These are phyloP conservation scores for Stegodyphus dumicola DNA, from an alignment of 1,140 invertebrate species.

Conservation along the genomic window DNA sequence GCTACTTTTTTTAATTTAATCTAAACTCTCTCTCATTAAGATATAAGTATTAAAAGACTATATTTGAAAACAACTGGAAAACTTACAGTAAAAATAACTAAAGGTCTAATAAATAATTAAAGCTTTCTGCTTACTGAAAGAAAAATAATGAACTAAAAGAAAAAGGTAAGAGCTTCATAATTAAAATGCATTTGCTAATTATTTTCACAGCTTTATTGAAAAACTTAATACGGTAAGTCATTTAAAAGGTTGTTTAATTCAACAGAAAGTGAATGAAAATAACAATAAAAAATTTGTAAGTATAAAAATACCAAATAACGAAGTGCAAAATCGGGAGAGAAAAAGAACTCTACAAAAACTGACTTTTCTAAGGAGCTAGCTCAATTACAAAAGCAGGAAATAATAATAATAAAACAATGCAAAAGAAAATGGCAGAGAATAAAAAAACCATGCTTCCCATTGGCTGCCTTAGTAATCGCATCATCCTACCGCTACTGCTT, in stretches of 20 bases:
- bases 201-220: not conserved
- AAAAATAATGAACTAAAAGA: not conserved
- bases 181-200: not conserved
- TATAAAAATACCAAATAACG: not conserved
- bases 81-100: too few relatives aligned
- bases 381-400: slow-evolving; percentile 22
- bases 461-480: slow-evolving; percentile 48
- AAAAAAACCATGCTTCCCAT: slow-evolving; percentile 5
- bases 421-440: not conserved
- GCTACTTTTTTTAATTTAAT: too few relatives aligned
- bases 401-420: not conserved
- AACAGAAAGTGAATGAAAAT: not conserved
- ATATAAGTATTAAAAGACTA: too few relatives aligned
- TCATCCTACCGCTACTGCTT: slow-evolving; percentile 32
- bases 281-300: not conserved
- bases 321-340: not conserved
- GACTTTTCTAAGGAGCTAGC: not conserved
- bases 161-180: not conserved
- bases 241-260: not conserved
- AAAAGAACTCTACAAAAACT: not conserved
- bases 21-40: too few relatives aligned
- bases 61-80: too few relatives aligned
- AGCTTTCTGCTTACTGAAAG: not conserved
- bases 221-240: too few relatives aligned
- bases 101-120: too few relatives aligned